Conservation (phyloP, 2,113 vertebrate genomes). For the Paralichthys olivaceus region DNA sequence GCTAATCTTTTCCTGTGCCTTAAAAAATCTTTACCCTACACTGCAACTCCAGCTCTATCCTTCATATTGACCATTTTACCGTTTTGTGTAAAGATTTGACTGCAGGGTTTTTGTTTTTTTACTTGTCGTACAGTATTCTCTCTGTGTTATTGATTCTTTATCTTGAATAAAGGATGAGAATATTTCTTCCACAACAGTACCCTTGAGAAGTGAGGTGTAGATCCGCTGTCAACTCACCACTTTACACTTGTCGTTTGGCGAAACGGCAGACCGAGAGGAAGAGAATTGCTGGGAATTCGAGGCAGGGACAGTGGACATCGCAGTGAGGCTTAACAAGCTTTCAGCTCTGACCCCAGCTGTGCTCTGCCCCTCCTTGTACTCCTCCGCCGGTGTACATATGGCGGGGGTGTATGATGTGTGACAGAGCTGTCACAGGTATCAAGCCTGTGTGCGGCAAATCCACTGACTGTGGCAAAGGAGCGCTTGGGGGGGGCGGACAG, state of each 20-base stretch:
- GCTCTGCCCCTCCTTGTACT: slow-evolving; percentile 1
- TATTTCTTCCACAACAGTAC: background rate
- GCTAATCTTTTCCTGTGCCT: background rate
- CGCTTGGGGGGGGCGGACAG: slow-evolving; percentile 9
- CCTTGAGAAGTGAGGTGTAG: background rate
- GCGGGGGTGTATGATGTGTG: slow-evolving; percentile 54
- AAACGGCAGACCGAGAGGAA: background rate
- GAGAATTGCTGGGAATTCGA: slow-evolving; percentile 14
- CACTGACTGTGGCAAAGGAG: slow-evolving; percentile 31
- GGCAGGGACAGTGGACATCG: background rate
- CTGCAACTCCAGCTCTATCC: background rate
- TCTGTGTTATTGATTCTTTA: background rate
- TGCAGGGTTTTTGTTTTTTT: background rate
- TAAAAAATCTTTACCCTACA: no score
- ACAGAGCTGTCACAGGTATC: slow-evolving; percentile 64
- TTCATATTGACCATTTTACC: background rate
- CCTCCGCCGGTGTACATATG: slow-evolving; percentile 15
- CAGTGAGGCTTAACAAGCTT: slow-evolving; percentile 45
- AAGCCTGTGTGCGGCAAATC: slow-evolving; percentile 33
- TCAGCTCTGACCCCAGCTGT: slow-evolving; percentile 31
- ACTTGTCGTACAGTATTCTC: background rate
- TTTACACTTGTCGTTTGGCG: slow-evolving; percentile 9
- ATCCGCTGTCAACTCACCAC: background rate
- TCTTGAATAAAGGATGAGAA: background rate
- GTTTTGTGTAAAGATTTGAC: background rate